phyloP scores from a whole-genome alignment of 1,140 invertebrate genomes.

The honey bee (Apis mellifera) region Amel_HAv3.1 CM009936.2:8761501-8762000 shows the following conservation, averaged over 20 bases:
- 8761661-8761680: conserved; percentile 5
- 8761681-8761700: conserved; percentile 2
- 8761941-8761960: conserved; percentile 50
- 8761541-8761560: too few relatives aligned
- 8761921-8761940: conserved; percentile 62
- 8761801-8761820: conserved; percentile 29
- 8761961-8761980: background rate
- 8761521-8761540: too few relatives aligned
- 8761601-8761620: background rate
- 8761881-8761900: too few relatives aligned
- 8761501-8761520: too few relatives aligned
- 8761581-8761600: background rate
- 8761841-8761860: conserved; percentile 41
- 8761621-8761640: background rate
- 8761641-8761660: background rate
- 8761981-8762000: background rate
- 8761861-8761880: conserved; percentile 33
- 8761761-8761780: conserved; percentile 25
- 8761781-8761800: conserved; percentile 29
- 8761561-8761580: too few relatives aligned
- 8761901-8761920: too few relatives aligned
- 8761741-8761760: conserved; percentile 9
- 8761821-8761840: conserved; percentile 33
- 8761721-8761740: conserved; percentile 21
- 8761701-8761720: conserved; percentile 13